Base-by-base conservation (phyloP, 2,888 invertebrate species). In the Kryphioiulus occultus region DNA sequence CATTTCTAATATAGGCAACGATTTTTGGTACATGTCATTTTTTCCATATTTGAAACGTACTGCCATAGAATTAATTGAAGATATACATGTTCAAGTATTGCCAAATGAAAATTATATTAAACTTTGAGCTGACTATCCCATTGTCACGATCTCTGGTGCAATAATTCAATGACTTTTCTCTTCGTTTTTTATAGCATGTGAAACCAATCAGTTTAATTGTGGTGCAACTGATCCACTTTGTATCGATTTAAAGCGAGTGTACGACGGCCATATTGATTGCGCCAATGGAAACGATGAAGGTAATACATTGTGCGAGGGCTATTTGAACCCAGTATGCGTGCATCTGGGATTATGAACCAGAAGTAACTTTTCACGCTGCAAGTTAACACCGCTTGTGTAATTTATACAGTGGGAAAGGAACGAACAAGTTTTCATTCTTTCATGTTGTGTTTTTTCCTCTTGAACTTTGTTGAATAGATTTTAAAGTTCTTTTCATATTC, bases 281-380 rank as follows among this genome's bases (percentile, higher is more conserved):
- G 42, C 86, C 39, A 86, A 88, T 35, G 88, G 88, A n/a, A 88
- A 30, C 17, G 88, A 88, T 83, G 88, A 88, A 86, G 88, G 88
- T 86, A 87, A 47, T 10, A 7, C 19, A 22, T 15, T 26, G 26
- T 26, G 26, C 26, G 22, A 68, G 15, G 26, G 30, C 0, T 35
- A 15, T 39, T 39, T 85, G 10, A 68, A 68, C 26, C 26, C n/a
- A 12, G 26, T 68, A 26, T 68, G 22, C 68, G 68, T 68, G 68
- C 1, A n/a, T 26, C 68, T 9, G 15, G 26, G 68, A 68, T 68
- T 68, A 68, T 68, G 68, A 68, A 68, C 26, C 68, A 68, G 26
- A 68, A 68, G 68, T 68, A 68, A 68, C 26, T 26, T 68, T 9
- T 68, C 68, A 26, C 12, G 26, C 12, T 22, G 68, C 22, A 12